Conservation (phyloP, 2,113 vertebrate species). For the Hirundichthys speculiger region DNA sequence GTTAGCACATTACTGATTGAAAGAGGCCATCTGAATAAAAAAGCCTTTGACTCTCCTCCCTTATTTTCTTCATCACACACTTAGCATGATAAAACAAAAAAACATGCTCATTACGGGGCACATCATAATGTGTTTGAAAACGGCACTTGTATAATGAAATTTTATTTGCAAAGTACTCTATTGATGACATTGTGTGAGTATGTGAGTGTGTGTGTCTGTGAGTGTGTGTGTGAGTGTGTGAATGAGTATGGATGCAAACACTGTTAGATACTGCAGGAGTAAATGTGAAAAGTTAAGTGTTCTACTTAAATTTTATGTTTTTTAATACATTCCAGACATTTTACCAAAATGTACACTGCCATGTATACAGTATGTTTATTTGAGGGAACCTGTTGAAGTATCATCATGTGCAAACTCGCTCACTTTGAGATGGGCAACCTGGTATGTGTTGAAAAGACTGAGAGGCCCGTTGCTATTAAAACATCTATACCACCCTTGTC, state of each 20-base stretch:
- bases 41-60: conserved; percentile 10
- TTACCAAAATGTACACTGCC: conserved; percentile 54
- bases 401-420: conserved; percentile 55
- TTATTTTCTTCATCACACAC: conserved; percentile 7
- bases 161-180: conserved; percentile 54
- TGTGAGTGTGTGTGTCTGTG: no score
- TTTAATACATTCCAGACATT: conserved; percentile 47
- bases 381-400: conserved; percentile 47
- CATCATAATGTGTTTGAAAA: conserved; percentile 26
- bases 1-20: conserved; percentile 4
- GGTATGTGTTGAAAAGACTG: conserved; percentile 36
- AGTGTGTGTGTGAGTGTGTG: conserved; percentile 21
- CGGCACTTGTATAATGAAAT: conserved; percentile 34
- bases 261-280: conserved; percentile 35
- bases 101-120: background rate
- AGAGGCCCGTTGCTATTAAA: conserved; percentile 73
- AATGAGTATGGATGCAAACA: conserved; percentile 28
- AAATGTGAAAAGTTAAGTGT: conserved; percentile 41
- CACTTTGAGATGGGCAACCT: conserved; percentile 35
- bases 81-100: conserved; percentile 13
- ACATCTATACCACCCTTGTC: conserved; percentile 48
- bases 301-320: conserved; percentile 57
- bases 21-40: conserved; percentile 31
- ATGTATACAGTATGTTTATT: conserved; percentile 34
- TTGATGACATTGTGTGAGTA: conserved; percentile 21